A percentile compares a stretch with the other conserved stretches of the same genome.
These are phyloP conservation scores for Reticulitermes speratus DNA, from an alignment of 1,140 invertebrate species.

Conservation along the genomic window DNA sequence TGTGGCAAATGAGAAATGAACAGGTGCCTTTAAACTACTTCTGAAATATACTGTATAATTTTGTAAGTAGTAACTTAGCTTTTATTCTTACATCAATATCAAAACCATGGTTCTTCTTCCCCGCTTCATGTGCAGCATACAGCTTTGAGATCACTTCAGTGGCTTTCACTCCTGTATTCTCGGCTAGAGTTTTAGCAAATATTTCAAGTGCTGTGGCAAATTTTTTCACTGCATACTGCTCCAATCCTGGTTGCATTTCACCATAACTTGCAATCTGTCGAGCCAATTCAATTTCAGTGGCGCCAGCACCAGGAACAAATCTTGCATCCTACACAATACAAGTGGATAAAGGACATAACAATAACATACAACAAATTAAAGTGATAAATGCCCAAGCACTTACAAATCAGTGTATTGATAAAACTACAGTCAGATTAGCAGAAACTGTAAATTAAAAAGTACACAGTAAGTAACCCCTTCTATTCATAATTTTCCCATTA, in stretches of 20 bases:
- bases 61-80: too few species aligned
- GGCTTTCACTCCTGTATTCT: constrained; percentile 89
- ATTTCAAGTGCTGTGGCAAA: constrained; percentile 89
- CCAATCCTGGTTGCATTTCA: constrained; percentile 88
- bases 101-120: constrained; percentile 80
- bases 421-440: too few species aligned
- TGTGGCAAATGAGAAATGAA: too few species aligned
- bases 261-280: constrained; percentile 81
- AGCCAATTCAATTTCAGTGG: constrained; percentile 92
- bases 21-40: too few species aligned
- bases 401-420: too few species aligned
- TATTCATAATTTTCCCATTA: too few species aligned
- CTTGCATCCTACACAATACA: constrained; percentile 60
- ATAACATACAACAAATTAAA: background rate
- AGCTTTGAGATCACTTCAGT: constrained; percentile 88
- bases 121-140: constrained; percentile 88
- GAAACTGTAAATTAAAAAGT: too few species aligned
- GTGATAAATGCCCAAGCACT: too few species aligned
- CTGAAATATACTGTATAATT: too few species aligned
- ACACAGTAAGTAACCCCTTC: too few species aligned
- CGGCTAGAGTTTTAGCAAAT: constrained; percentile 89
- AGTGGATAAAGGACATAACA: background rate
- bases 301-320: constrained; percentile 91
- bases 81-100: constrained; percentile 73
- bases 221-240: constrained; percentile 96